These are phyloP conservation scores for Drosophila miranda DNA, from an alignment of 1,140 invertebrate species.

Conservation along the genomic window DNA sequence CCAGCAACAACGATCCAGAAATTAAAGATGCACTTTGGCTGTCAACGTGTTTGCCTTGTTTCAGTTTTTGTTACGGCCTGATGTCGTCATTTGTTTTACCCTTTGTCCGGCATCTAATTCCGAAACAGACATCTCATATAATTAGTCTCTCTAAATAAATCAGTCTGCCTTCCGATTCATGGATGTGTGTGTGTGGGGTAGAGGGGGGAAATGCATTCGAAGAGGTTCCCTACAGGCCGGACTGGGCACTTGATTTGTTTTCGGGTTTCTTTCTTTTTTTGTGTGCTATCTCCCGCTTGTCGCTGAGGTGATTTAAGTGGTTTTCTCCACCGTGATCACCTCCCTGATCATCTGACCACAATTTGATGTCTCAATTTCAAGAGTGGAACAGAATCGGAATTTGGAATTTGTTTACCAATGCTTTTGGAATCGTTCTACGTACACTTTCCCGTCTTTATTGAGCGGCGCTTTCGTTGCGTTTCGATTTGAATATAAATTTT, in stretches of 20 bases:
- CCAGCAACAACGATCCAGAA: slow-evolving; percentile 30
- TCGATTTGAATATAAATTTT: slow-evolving; percentile 59
- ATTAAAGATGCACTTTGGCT: slow-evolving; percentile 74
- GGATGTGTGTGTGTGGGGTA: not conserved
- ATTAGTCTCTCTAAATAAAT: slow-evolving; percentile 78
- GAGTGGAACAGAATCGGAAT: slow-evolving; percentile 16
- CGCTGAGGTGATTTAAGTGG: slow-evolving; percentile 73
- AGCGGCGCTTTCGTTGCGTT: slow-evolving; percentile 62
- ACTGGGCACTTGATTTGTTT: slow-evolving; percentile 66
- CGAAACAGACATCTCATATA: slow-evolving; percentile 50
- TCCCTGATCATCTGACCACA: slow-evolving; percentile 18
- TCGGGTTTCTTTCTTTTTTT: slow-evolving; percentile 18
- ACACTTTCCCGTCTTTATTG: not conserved
- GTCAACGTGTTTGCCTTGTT: slow-evolving; percentile 65
- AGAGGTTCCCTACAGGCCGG: slow-evolving; percentile 14
- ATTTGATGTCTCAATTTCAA: slow-evolving; percentile 71
- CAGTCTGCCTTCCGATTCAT: slow-evolving; percentile 54
- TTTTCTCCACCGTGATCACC: slow-evolving; percentile 24
- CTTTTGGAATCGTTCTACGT: slow-evolving; percentile 30
- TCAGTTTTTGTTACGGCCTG: slow-evolving; percentile 21
- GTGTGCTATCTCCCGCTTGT: slow-evolving; percentile 66
- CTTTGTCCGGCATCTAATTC: slow-evolving; percentile 30
- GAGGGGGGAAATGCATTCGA: slow-evolving; percentile 21
- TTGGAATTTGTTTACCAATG: slow-evolving; percentile 23
- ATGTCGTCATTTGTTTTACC: slow-evolving; percentile 53